These are phyloP conservation scores for Heliconius hermathena DNA, from an alignment of 1,140 invertebrate species.

Conservation along the genomic window DNA sequence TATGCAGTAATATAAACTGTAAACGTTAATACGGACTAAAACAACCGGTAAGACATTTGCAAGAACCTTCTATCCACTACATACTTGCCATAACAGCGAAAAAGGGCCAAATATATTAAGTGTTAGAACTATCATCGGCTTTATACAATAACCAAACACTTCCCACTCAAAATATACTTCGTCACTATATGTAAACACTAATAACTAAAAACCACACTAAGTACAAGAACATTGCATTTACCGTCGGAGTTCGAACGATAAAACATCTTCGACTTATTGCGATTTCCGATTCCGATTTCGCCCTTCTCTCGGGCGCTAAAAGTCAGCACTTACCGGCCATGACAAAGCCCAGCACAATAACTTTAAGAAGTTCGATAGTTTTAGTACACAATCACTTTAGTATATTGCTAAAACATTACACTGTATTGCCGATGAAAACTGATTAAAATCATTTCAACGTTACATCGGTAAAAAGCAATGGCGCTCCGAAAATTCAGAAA, in stretches of 20 bases:
- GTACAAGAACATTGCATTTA: slow-evolving; percentile 82
- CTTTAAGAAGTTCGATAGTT: slow-evolving; percentile 80
- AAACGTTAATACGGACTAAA: slow-evolving; percentile 18
- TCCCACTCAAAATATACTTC: slow-evolving; percentile 60
- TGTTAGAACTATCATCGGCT: slow-evolving; percentile 72
- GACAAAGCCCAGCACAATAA: slow-evolving; percentile 82
- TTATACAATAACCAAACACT: slow-evolving; percentile 74
- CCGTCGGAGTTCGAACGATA: slow-evolving; percentile 82
- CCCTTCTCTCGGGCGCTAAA: slow-evolving; percentile 82
- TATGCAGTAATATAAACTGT: slow-evolving; percentile 42
- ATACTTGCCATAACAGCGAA: slow-evolving; percentile 59
- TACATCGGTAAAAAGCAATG: slow-evolving; percentile 82
- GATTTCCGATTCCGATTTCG: slow-evolving; percentile 80
- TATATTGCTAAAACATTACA: slow-evolving; percentile 81
- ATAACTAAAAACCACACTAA: slow-evolving; percentile 78
- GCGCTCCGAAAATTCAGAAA: slow-evolving; percentile 81
- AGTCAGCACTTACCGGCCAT: slow-evolving; percentile 83
- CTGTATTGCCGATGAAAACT: slow-evolving; percentile 78
- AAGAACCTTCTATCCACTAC: slow-evolving; percentile 65
- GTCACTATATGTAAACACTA: slow-evolving; percentile 76
- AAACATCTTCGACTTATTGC: slow-evolving; percentile 82
- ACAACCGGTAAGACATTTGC: slow-evolving; percentile 60
- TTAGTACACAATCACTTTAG: slow-evolving; percentile 78
- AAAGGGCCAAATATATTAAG: slow-evolving; percentile 55
- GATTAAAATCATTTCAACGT: slow-evolving; percentile 81